These are phyloP conservation scores for Pomacea maculata DNA, from an alignment of 1,140 invertebrate species.

Conservation along the genomic window DNA sequence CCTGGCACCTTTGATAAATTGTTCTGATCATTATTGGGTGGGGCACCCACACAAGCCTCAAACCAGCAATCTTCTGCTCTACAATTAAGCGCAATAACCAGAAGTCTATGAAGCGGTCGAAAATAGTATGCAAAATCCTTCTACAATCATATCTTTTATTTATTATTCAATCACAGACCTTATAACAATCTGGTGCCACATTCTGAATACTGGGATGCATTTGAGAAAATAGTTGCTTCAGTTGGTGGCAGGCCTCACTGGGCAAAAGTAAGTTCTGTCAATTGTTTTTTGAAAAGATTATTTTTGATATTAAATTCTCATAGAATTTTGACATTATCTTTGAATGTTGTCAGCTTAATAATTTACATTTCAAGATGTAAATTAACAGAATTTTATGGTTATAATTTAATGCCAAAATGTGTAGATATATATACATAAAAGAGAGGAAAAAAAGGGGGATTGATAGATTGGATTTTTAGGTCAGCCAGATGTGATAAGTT, in stretches of 20 bases:
- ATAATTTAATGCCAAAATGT: not conserved
- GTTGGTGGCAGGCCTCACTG: conserved; percentile 33
- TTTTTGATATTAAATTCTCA: not conserved
- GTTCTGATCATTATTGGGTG: no score
- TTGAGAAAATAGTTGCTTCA: conserved; percentile 22
- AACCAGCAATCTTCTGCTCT: no score
- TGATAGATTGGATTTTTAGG: not conserved
- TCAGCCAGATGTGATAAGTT: not conserved
- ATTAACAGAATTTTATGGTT: not conserved
- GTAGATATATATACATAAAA: not conserved
- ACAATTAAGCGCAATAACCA: no score
- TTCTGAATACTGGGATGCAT: conserved; percentile 26
- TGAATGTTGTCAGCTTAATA: no score
- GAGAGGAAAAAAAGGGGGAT: not conserved
- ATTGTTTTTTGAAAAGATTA: not conserved
- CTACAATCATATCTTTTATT: no score
- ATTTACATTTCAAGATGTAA: no score
- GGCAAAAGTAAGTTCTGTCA: conserved; percentile 25
- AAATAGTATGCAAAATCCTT: no score
- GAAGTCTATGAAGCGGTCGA: no score
- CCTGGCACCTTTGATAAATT: no score
- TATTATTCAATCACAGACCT: conserved; percentile 10
- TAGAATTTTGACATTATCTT: no score
- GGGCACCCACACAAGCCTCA: no score
- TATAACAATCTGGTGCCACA: conserved; percentile 29